Percentiles rank a stretch among this genome's conserved stretches.
phyloP scores from a whole-genome alignment of 2,888 invertebrate genomes.

The Xanthia togata region DNA sequence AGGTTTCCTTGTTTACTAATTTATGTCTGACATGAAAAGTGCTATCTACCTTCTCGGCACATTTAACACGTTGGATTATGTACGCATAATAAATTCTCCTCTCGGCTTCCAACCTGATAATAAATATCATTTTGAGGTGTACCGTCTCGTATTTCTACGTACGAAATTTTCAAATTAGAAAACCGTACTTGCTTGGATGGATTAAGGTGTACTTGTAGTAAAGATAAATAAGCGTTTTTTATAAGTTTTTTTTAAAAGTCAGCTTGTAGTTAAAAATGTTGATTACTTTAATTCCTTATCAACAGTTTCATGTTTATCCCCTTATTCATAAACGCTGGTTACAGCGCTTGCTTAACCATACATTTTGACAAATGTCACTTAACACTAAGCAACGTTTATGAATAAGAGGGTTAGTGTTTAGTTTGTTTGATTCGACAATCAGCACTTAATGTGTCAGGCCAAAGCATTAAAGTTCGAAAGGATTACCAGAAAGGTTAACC shows the following conservation, averaged over 20 bases:
- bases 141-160: slow-evolving; percentile 27
- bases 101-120: slow-evolving; percentile 49
- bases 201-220: slow-evolving; percentile 1
- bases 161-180: slow-evolving; percentile 32
- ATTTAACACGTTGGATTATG: slow-evolving; percentile 56
- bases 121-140: slow-evolving; percentile 56
- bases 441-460: too few relatives aligned
- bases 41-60: slow-evolving; percentile 55
- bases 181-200: slow-evolving; percentile 21
- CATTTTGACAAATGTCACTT: too few relatives aligned
- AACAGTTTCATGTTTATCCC: too few relatives aligned
- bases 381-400: too few relatives aligned
- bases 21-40: slow-evolving; percentile 41
- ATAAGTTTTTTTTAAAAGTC: too few relatives aligned
- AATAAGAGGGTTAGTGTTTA: too few relatives aligned
- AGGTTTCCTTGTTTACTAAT: slow-evolving; percentile 31
- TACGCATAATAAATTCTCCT: slow-evolving; percentile 57
- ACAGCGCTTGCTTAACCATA: too few relatives aligned
- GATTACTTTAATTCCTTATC: too few relatives aligned
- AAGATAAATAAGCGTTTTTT: too few relatives aligned
- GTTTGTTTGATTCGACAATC: too few relatives aligned
- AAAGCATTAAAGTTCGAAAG: not conserved
- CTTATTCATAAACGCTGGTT: too few relatives aligned
- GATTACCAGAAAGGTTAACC: not conserved
- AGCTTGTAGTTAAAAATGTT: too few relatives aligned